Base-by-base conservation (phyloP, 2,888 invertebrate species). In the Cantharis rustica region DNA sequence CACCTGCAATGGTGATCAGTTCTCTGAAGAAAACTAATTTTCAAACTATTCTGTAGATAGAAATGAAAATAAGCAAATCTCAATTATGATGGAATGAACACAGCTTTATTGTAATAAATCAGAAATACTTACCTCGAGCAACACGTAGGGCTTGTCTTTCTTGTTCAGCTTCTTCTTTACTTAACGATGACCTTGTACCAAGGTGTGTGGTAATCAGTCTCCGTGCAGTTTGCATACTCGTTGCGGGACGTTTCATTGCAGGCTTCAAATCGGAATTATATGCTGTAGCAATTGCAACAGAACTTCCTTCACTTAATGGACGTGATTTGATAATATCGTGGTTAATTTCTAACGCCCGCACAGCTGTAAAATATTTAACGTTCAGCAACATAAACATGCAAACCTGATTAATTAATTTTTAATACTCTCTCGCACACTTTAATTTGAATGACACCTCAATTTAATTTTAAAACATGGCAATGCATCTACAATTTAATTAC, bases 191-290 rank as follows among this genome's bases (percentile, higher is more conserved):
- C 80, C 85, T 87, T 10, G 86, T 84, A 23, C 88, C 88, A 68
- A 88, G 83, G 81, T 87, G 87, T 2, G 85, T 84, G 4, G 86
- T 88, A 64, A 88, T 88, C 80, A 88, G 80, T 75, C 88, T 80
- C 71, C 88, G 84, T 10, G 88, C 88, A 73, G 88, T 87, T 80
- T 87, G 87, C 81, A 88, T 82, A 79, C 85, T 87, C 16, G 88
- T 88, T 75, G 84, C 84, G 16, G 88, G 88, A 72, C 88, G 81
- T 80, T 87, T 87, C 87, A 88, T 88, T 0, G 88, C 88, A 20
- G 88, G 88, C 79, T 84, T 87, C 69, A 88, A 81, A 78, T 87
- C 87, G 16, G 81, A 81, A 76, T 84, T 85, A 62, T 83, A 81
- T 11, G 87, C 87, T 62, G 85, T 84, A 72, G 84, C 83, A 72